Evolutionary conservation across 2,888 invertebrate genomes (phyloP), one percentile per base, ranked within the genome.

Genomic region (Thereva nobilitata): DNA sequence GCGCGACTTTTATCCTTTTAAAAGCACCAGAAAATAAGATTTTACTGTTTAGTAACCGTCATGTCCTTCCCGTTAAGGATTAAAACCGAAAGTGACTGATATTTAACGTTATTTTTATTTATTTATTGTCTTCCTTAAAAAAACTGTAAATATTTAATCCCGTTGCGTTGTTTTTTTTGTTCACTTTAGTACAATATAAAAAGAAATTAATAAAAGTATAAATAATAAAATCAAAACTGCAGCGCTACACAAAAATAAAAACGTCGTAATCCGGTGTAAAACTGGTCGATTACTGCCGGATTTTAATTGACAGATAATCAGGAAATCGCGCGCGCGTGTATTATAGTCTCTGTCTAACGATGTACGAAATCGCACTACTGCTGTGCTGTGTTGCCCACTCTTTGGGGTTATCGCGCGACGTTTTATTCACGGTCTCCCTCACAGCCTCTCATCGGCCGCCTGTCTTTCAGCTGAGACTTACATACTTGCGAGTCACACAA

Each of bases 291-390:
- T 4, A 42, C 44, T 42, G 44, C 44, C 44, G 42, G 59, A 49
- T 12, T 49, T 35, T 12, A 38, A 59, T 59, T 59, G 35, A n/a
- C 50, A 61, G 42, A 59, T 47, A 12, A 61, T 42, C 61, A 61
- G 61, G 61, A 61, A 61, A 50, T 50, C 61, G 61, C 61, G 61
- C 45, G 61, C 23, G 23, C 23, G 23, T 23, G 23, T 23, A 23
- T 23, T 61, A 41, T 50, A 61, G 50, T 61, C 61, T 8, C 61
- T 9, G 50, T 61, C 61, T 47, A 61, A 61, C 61, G 61, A 61
- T 61, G 61, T 50, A 61, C 50, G 50, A 50, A 61, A 61, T 50
- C 49, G 61, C 61, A 61, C 61, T 61, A 61, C 61, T 61, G 61
- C 40, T 61, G 49, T 50, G 49, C 61, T 40, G 55, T 40, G 41